Evolutionary conservation across 2,888 invertebrate genomes (phyloP).

Genomic region (Pollenia angustigena): DNA sequence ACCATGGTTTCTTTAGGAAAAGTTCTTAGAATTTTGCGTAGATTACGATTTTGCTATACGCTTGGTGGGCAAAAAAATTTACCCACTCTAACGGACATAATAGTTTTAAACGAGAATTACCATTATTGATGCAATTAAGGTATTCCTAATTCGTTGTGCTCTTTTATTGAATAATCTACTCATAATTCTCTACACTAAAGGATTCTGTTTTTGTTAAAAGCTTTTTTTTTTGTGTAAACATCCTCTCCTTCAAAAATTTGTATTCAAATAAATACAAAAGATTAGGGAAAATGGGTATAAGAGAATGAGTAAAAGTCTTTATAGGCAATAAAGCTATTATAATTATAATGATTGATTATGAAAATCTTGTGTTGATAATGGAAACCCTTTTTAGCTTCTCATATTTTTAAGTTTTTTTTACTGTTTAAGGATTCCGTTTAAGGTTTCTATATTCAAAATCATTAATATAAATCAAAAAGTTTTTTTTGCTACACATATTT

Average conservation of each 20-base stretch:
- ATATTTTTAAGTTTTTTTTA: background rate
- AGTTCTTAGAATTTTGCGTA: too few species aligned
- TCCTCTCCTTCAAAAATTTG: background rate
- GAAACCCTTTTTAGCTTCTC: slow-evolving; percentile 31
- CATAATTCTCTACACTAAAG: background rate
- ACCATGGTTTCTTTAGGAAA: too few species aligned
- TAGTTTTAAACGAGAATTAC: too few species aligned
- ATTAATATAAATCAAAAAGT: slow-evolving; percentile 20
- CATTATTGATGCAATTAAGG: too few species aligned
- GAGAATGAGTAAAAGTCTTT: slow-evolving; percentile 18
- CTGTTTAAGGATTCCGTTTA: background rate
- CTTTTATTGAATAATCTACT: too few species aligned
- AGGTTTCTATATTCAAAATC: slow-evolving; percentile 9
- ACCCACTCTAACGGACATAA: too few species aligned
- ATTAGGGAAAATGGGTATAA: background rate
- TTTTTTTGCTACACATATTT: background rate
- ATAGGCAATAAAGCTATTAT: slow-evolving; percentile 60
- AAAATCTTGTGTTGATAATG: slow-evolving; percentile 57
- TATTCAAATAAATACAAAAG: background rate
- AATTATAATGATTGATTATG: slow-evolving; percentile 71
- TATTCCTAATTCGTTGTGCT: too few species aligned
- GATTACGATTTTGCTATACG: too few species aligned
- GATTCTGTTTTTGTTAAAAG: background rate
- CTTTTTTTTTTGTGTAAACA: background rate
- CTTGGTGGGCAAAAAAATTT: too few species aligned